These are phyloP conservation scores for Sminthopsis crassicaudata DNA, from an alignment of 2,113 vertebrate species.

Conservation along the genomic window DNA sequence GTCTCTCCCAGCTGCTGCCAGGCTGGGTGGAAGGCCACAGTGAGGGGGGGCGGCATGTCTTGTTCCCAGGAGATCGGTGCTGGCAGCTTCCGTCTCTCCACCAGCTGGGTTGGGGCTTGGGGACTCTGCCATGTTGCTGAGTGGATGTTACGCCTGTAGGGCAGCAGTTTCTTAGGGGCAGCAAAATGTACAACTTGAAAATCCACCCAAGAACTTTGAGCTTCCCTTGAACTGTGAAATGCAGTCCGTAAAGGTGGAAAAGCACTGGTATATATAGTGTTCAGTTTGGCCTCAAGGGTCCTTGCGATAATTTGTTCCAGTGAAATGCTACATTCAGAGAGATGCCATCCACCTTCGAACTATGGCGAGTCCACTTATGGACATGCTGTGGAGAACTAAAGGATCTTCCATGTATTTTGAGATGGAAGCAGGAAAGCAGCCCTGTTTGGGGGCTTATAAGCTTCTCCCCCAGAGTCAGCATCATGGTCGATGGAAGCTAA, in stretches of 20 bases:
- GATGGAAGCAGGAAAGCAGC: conserved; percentile 57
- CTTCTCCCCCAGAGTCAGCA: conserved; percentile 67
- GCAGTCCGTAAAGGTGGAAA: conserved; percentile 11
- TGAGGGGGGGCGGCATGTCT: background rate
- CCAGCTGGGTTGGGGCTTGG: background rate
- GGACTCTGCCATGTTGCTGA: background rate
- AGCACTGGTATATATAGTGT: conserved; percentile 52
- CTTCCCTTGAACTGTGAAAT: background rate
- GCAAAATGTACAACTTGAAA: background rate
- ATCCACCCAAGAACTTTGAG: background rate
- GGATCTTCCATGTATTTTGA: conserved; percentile 64
- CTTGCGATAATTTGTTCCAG: conserved; percentile 77
- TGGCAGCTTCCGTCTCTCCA: background rate
- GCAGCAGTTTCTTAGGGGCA: background rate
- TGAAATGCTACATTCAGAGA: conserved; percentile 89
- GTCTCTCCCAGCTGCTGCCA: background rate
- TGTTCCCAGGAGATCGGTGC: background rate
- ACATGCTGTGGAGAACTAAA: conserved; percentile 82
- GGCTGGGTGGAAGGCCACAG: background rate
- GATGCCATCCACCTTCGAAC: conserved; percentile 77
- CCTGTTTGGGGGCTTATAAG: conserved; percentile 27
- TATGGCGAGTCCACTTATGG: conserved; percentile 76
- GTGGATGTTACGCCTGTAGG: background rate
- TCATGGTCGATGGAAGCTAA: conserved; percentile 97
- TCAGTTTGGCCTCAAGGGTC: conserved; percentile 72